Conservation (phyloP, 1,140 invertebrate species). For the Lineus longissimus region DNA sequence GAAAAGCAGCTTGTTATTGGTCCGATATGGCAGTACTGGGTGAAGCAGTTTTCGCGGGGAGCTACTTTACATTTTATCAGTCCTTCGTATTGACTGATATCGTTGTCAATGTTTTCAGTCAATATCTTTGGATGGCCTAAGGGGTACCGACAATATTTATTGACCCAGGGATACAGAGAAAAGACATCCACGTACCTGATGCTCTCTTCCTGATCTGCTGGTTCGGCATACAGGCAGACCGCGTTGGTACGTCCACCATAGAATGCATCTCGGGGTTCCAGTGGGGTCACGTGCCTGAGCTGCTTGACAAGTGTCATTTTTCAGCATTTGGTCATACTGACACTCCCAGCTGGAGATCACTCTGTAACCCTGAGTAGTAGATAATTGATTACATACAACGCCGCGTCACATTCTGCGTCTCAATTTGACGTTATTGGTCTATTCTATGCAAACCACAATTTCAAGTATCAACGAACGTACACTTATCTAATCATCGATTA, state of each 20-base stretch:
- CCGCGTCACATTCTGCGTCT: too few relatives aligned
- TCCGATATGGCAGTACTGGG: too few relatives aligned
- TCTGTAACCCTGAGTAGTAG: slow-evolving; percentile 11
- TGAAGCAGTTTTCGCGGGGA: slow-evolving; percentile 1
- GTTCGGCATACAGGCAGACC: slow-evolving; percentile 31
- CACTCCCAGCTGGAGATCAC: slow-evolving; percentile 25
- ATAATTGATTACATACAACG: too few relatives aligned
- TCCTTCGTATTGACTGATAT: slow-evolving; percentile 24
- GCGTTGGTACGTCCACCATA: slow-evolving; percentile 47
- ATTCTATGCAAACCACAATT: too few relatives aligned
- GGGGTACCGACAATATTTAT: slow-evolving; percentile 34
- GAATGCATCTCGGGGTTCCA: slow-evolving; percentile 35
- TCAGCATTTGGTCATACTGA: slow-evolving; percentile 19
- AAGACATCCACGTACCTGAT: slow-evolving; percentile 47
- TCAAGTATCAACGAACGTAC: too few relatives aligned
- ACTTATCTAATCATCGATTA: too few relatives aligned
- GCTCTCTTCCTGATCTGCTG: slow-evolving; percentile 32
- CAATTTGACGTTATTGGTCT: too few relatives aligned
- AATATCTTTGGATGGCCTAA: slow-evolving; percentile 47
- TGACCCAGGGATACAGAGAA: slow-evolving; percentile 34
- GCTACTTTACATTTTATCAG: slow-evolving; percentile 28
- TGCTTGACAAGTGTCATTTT: slow-evolving; percentile 13
- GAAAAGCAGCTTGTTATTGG: too few relatives aligned
- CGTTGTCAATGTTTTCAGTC: slow-evolving; percentile 25
- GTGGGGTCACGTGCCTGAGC: slow-evolving; percentile 14